These are phyloP conservation scores for Drosophila atripex DNA, from an alignment of 2,888 invertebrate species.

Conservation along the genomic window DNA sequence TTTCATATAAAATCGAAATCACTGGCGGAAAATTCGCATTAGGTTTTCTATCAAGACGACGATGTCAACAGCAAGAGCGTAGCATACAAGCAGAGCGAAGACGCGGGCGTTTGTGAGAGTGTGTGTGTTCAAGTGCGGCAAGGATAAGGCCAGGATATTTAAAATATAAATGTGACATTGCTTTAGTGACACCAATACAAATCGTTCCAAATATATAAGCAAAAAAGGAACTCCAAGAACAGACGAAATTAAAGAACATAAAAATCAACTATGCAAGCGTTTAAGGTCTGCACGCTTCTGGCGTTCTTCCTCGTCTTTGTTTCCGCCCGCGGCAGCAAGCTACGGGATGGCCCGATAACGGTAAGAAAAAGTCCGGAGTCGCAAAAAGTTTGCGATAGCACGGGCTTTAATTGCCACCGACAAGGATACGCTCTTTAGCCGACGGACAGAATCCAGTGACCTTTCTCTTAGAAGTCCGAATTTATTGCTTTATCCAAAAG, in stretches of 20 bases:
- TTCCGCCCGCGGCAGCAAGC: constrained; percentile 62
- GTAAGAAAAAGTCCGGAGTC: constrained; percentile 62
- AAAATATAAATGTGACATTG: constrained; percentile 28
- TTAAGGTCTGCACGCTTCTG: constrained; percentile 65
- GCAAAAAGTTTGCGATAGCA: constrained; percentile 6
- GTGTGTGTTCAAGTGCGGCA: constrained; percentile 31
- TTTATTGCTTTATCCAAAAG: constrained; percentile 22
- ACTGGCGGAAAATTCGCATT: constrained; percentile 82
- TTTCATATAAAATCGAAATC: constrained; percentile 83
- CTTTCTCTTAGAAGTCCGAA: constrained; percentile 3
- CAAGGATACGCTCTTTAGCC: constrained; percentile 24
- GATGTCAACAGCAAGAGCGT: constrained; percentile 76
- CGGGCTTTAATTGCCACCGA: constrained; percentile 19
- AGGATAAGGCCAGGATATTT: constrained; percentile 53
- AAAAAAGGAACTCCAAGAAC: constrained; percentile 11
- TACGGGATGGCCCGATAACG: constrained; percentile 74
- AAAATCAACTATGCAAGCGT: constrained; percentile 65
- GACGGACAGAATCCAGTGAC: constrained; percentile 1
- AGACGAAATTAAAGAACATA: constrained; percentile 17
- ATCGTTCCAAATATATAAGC: constrained; percentile 7
- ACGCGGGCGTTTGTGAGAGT: constrained; percentile 42
- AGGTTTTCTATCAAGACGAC: constrained; percentile 83
- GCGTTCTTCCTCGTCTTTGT: constrained; percentile 62
- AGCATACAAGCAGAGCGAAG: constrained; percentile 57
- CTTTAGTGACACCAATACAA: constrained; percentile 40